Base-by-base conservation (phyloP, 53 echinoderm and acorn worm species). In the Actinopyga echinites region DNA sequence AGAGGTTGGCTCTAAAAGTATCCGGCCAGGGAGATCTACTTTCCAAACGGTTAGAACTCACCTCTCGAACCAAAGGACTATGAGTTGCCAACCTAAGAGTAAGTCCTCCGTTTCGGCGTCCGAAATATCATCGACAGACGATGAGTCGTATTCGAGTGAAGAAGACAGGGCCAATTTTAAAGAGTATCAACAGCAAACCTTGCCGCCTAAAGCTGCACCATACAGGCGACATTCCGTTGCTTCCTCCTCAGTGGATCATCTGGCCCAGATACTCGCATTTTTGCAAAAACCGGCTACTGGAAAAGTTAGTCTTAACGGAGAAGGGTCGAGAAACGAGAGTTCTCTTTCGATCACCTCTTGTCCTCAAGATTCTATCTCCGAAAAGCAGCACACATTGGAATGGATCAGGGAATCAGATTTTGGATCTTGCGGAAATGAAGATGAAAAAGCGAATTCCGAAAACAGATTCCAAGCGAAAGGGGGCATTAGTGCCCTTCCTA, bases 161-260 rank as follows among this genome's bases (percentile, higher is more conserved):
- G 75, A 68, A 68, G 68, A 68, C 34, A 38, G 12, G 34, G 40
- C 34, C 20, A 68, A 22, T 6, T 36, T 68, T 34, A 68, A 31
- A 36, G 35, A 68, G 21, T 68, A 68, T 34, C 68, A 21, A 68
- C 33, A 35, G 25, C 45, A 30, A 43, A 12, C 31, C 23, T 42
- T 10, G 23, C 0, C 75, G 10, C 25, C 75, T 52, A 53, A 75
- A 52, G 3, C n/a, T 54, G 30, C 10, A 2, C n/a, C 23, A 8
- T 6, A 29, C 8, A 45, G 75, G 52, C 37, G 75, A 75, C 75
- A 75, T n/a, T 75, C 75, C 23, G 49, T 75, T 26, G 75, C 75
- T 24, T 26, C 75, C 19, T 52, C 75, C 49, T 52, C 75, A 12
- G 75, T 54, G 43, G 75, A 75, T 40, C 75, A 75, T 75, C 45